phyloP scores from a whole-genome alignment of 1,140 invertebrate species.

The Drosophila saltans region DNA sequence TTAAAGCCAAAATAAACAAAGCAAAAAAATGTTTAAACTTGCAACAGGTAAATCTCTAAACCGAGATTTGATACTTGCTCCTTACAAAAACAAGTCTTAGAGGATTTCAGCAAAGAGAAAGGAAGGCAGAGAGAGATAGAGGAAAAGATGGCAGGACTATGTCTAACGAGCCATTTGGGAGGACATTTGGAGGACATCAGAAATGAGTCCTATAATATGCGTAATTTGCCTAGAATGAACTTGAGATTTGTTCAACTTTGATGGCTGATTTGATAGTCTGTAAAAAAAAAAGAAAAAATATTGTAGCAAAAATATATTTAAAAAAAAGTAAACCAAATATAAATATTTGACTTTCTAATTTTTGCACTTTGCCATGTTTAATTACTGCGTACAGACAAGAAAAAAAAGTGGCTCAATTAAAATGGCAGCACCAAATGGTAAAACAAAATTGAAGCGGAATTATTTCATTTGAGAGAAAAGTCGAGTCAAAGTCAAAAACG shows the following conservation, averaged over 20 bases:
- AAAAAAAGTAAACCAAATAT: neutral
- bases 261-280: conserved; percentile 22
- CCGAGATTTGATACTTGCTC: conserved; percentile 1
- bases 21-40: conserved; percentile 8
- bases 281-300: neutral
- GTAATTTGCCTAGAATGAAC: conserved; percentile 56
- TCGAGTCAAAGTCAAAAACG: conserved; percentile 71
- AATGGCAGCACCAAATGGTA: conserved; percentile 35
- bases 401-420: conserved; percentile 63
- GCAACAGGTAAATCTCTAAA: conserved; percentile 59
- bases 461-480: conserved; percentile 61
- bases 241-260: conserved; percentile 37
- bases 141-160: neutral
- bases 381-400: conserved; percentile 32
- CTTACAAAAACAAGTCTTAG: conserved; percentile 39
- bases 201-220: conserved; percentile 63
- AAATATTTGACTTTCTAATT: conserved; percentile 65
- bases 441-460: conserved; percentile 43
- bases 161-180: conserved; percentile 65
- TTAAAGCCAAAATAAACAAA: conserved; percentile 20
- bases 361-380: conserved; percentile 52
- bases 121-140: neutral
- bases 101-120: too few relatives aligned
- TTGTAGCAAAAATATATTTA: neutral
- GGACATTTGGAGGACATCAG: conserved; percentile 61